phyloP scores from a whole-genome alignment of 1,140 invertebrate species.

The Rhopalosiphum padi region DNA sequence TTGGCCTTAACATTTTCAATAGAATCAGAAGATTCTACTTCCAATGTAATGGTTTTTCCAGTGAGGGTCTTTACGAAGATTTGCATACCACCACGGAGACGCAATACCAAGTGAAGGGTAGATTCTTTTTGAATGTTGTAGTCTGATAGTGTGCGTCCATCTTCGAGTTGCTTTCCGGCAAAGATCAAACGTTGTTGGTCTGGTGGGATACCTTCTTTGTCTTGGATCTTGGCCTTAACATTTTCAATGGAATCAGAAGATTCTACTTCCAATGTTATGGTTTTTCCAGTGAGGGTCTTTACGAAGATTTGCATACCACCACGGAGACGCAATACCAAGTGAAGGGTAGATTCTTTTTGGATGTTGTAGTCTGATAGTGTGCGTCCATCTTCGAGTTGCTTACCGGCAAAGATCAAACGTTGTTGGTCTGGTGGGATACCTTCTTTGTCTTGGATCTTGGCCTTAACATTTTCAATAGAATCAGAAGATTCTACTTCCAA shows the following conservation, averaged over 20 bases:
- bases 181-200: constrained; percentile 67
- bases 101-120: not conserved
- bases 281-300: not conserved
- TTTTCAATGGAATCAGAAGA: not conserved
- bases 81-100: not conserved
- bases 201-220: not conserved
- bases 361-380: constrained; percentile 78
- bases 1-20: no score
- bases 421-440: constrained; percentile 66
- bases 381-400: no score
- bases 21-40: no score
- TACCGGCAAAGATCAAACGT: not conserved
- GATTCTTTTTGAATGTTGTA: constrained; percentile 80
- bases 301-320: not conserved
- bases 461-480: no score
- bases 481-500: no score
- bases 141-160: constrained; percentile 72
- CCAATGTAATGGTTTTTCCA: no score
- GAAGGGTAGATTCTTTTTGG: constrained; percentile 68
- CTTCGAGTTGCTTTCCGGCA: constrained; percentile 82
- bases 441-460: no score
- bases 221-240: constrained; percentile 1
- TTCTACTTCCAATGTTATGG: not conserved
- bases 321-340: no score
- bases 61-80: no score